Base-by-base conservation (phyloP, 2,113 vertebrate species). In the Aptenodytes forsteri region DNA sequence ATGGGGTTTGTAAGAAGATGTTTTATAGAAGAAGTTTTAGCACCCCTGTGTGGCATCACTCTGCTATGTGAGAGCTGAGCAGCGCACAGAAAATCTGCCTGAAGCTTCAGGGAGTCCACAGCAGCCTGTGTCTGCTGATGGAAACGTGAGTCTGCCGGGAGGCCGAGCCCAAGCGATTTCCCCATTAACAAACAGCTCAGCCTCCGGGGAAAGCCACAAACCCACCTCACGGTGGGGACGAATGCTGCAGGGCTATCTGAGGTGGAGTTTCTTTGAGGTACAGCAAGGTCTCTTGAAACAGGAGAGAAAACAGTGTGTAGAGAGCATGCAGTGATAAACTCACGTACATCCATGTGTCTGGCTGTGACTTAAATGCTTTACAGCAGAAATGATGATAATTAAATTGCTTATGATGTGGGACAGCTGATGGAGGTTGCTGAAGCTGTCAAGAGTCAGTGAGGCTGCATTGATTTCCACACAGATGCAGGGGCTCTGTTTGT, bases 31-130 rank as follows among this genome's bases (percentile, higher is more conserved):
- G 98, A 97, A 99, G 98, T 99, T 98, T 98, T 98, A 99, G 99
- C 99, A 98, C 98, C 98, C 98, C 98, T 99, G 88, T 99, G 99
- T 99, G 98, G 99, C 97, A 98, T 97, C 66, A 96, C 86, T 91
- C 91, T 98, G 99, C 95, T 96, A 97, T 96, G 77, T 95, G 95
- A 95, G 82, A 97, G 88, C 83, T 16, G 87, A 96, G 78, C 87
- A 83, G 91, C 1, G 4, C 80, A 85, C 1, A 1, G 76, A 83
- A 76, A 91, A 77, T 73, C 79, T 95, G 91, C 73, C 85, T 83
- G 93, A 59, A 91, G 85, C 70, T 89, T 89, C 4, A 2, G 44
- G 65, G 73, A 83, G 69, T 34, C 69, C 1, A 38, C 75, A 71
- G 72, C 82, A 90, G 82, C 56, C 67, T 40, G 34, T 29, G 65